phyloP scores from a whole-genome alignment of 2,113 vertebrate species.

The Ia io region DNA sequence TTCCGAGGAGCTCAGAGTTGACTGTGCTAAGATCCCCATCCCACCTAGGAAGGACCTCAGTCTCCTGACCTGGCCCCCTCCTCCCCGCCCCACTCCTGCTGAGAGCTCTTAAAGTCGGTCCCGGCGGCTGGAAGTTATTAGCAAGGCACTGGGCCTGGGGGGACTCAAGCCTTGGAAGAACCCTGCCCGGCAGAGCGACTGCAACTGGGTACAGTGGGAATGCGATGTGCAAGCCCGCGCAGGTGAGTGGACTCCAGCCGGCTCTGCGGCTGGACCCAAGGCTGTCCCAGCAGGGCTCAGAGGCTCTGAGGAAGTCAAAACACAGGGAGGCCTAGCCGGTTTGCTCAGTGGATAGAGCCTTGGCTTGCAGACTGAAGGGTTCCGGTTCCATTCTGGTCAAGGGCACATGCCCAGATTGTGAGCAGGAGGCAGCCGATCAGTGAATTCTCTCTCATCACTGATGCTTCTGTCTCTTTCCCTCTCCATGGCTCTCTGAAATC shows the following conservation, averaged over 20 bases:
- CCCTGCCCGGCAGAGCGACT: not conserved
- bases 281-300: not conserved
- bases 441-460: too few relatives aligned
- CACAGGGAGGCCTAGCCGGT: not conserved
- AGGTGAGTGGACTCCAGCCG: not conserved
- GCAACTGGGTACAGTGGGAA: not conserved
- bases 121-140: slow-evolving; percentile 75
- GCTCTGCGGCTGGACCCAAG: not conserved
- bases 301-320: not conserved
- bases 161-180: not conserved
- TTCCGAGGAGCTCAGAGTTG: not conserved
- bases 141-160: not conserved
- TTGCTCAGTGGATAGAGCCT: too few relatives aligned
- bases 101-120: slow-evolving; percentile 61
- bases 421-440: too few relatives aligned
- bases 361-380: too few relatives aligned
- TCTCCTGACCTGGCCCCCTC: not conserved
- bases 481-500: too few relatives aligned
- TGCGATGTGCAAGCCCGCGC: not conserved
- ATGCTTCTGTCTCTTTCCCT: too few relatives aligned
- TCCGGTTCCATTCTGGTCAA: too few relatives aligned
- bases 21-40: not conserved
- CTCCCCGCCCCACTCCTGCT: not conserved
- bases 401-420: too few relatives aligned
- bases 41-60: not conserved